These are phyloP conservation scores for Phoxinus phoxinus DNA, from an alignment of 2,113 vertebrate genomes.

Conservation along the genomic window DNA sequence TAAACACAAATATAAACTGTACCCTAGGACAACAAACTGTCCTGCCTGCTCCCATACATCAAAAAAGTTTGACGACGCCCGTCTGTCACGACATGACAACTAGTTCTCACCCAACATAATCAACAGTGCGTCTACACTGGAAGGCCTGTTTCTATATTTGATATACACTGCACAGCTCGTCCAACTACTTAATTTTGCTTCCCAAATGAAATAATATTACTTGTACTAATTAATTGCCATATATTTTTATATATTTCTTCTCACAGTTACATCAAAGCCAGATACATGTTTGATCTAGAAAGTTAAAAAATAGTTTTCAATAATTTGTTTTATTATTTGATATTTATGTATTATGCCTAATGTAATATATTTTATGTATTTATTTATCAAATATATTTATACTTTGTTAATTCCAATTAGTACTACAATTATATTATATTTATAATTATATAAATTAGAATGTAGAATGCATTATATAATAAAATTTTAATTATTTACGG, in stretches of 20 bases:
- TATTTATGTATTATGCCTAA: background rate
- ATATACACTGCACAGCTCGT: background rate
- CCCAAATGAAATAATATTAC: background rate
- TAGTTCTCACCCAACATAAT: background rate
- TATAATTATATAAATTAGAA: no score
- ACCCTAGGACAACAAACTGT: background rate
- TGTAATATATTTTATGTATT: background rate
- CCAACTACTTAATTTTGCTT: background rate
- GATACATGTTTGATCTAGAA: background rate
- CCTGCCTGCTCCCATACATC: background rate
- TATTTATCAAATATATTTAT: background rate
- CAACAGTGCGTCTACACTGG: background rate
- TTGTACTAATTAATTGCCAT: background rate
- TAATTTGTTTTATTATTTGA: background rate
- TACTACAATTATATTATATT: background rate
- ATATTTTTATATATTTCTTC: background rate
- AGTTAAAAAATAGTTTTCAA: background rate
- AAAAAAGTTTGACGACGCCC: background rate
- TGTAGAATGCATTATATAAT: no score
- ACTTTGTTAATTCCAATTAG: background rate
- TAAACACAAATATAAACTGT: background rate
- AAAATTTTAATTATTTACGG: no score
- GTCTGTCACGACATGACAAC: background rate
- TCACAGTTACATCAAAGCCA: background rate
- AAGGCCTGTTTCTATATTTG: background rate